phyloP scores from a whole-genome alignment of 1,140 invertebrate genomes.

The Probaryconus sp. region DNA sequence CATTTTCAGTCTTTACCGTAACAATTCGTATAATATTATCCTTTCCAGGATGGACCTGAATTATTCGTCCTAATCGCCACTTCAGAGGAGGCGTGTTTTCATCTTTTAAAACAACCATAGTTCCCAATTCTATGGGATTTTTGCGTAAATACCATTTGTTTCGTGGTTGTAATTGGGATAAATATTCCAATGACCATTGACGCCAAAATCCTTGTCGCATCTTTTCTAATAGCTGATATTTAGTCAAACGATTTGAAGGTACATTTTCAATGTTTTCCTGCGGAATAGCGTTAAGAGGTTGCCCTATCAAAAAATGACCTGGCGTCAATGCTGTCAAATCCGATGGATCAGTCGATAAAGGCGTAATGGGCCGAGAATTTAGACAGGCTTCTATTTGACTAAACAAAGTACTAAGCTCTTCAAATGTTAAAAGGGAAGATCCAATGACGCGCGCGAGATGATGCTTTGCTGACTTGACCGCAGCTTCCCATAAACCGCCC shows the following conservation, averaged over 20 bases:
- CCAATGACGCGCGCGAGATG: constrained; percentile 17
- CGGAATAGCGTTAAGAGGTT: neutral
- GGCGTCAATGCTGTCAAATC: neutral
- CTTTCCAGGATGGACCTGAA: neutral
- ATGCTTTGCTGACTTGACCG: constrained; percentile 10
- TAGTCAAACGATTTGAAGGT: neutral
- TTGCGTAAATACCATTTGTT: neutral
- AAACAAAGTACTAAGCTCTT: constrained; percentile 11
- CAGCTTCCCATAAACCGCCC: constrained; percentile 28
- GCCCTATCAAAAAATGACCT: constrained; percentile 23
- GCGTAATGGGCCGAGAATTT: constrained; percentile 14
- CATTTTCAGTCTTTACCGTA: neutral
- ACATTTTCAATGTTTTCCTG: neutral
- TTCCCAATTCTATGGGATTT: neutral
- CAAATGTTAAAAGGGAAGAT: constrained; percentile 3
- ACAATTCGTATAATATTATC: neutral
- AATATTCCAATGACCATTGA: constrained; percentile 2
- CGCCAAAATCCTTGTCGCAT: constrained; percentile 19
- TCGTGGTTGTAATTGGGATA: neutral
- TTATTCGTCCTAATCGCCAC: neutral
- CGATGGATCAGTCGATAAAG: neutral
- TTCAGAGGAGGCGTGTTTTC: neutral
- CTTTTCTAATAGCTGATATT: neutral
- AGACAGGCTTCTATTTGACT: constrained; percentile 11
- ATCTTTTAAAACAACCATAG: constrained; percentile 4